Conservation (phyloP, 2,797 vertebrate species). For the Chelonia mydas region DNA sequence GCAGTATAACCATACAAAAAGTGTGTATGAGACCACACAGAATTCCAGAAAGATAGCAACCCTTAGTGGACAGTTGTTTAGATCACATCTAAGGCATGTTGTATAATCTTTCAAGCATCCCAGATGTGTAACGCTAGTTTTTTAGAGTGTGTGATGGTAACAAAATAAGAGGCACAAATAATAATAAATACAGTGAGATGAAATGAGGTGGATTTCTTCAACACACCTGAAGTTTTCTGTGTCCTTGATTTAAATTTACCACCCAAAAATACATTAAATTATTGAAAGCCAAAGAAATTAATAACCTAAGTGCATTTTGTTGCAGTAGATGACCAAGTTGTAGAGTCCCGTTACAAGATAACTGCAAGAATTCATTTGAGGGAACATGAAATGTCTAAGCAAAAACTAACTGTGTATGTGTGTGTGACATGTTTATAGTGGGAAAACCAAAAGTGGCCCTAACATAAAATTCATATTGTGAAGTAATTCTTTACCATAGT, state of each 20-base stretch:
- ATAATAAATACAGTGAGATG: background rate
- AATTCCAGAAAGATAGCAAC: background rate
- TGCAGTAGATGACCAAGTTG: background rate
- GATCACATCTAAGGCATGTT: background rate
- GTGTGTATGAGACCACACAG: background rate
- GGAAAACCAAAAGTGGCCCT: background rate
- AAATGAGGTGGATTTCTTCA: background rate
- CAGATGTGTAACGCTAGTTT: fast-evolving
- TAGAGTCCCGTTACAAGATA: background rate
- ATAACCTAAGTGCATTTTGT: fast-evolving
- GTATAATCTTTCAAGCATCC: background rate
- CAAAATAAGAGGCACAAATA: background rate
- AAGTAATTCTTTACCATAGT: background rate
- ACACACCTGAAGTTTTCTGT: background rate
- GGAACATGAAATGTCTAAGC: background rate
- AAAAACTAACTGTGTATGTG: background rate
- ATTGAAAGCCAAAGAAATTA: background rate
- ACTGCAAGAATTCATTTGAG: background rate
- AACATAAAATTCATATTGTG: background rate
- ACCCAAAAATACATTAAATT: background rate
- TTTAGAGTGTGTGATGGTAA: background rate
- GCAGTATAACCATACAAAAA: background rate
- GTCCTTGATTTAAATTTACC: background rate
- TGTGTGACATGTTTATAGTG: background rate
- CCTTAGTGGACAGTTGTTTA: background rate